Evolutionary conservation across 1,140 invertebrate species (phyloP).

Genomic region (Ips typographus): DNA sequence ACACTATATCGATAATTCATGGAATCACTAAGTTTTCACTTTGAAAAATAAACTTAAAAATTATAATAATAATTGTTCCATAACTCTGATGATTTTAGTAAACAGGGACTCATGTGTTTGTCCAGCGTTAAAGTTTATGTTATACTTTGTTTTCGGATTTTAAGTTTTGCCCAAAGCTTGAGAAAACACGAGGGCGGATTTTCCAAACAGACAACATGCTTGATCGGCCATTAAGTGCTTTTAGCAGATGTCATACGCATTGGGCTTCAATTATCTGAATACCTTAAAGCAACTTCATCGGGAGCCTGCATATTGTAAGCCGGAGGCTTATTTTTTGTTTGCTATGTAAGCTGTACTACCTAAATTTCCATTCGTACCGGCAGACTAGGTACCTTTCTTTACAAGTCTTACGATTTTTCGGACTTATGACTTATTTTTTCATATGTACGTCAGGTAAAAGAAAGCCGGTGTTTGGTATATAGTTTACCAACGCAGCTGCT

Average conservation of each 20-base stretch:
- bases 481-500: conserved; percentile 9
- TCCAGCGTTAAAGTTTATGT: no score
- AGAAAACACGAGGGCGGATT: no score
- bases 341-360: background rate
- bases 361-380: background rate
- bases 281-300: background rate
- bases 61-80: no score
- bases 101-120: no score
- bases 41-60: no score
- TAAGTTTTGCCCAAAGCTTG: no score
- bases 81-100: no score
- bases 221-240: conserved; percentile 12
- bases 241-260: conserved; percentile 16
- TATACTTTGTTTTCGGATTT: no score
- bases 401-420: conserved; percentile 17
- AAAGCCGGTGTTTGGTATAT: conserved; percentile 13
- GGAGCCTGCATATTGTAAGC: conserved; percentile 6
- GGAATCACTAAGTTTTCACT: no score
- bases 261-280: conserved; percentile 14
- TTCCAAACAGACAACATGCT: background rate
- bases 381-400: conserved; percentile 1
- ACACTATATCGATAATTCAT: no score
- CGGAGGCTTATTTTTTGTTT: background rate
- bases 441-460: conserved; percentile 8
- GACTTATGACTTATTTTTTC: conserved; percentile 14